Percentiles rank a stretch among this genome's conserved stretches.
phyloP scores from a whole-genome alignment of 2,888 invertebrate species.

The Lapara coniferarum region DNA sequence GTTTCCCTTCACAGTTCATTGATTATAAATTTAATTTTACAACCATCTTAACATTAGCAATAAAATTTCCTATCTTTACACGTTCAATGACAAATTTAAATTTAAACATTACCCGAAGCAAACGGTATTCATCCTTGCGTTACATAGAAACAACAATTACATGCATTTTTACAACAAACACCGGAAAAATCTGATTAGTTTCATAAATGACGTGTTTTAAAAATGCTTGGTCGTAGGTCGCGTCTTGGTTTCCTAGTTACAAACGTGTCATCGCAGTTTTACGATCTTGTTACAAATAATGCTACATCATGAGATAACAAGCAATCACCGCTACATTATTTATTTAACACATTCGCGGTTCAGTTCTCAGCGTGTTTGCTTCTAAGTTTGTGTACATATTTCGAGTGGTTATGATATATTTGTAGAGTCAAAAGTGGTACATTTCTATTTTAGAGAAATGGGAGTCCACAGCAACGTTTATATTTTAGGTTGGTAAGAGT shows the following conservation, averaged over 20 bases:
- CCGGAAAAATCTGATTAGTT: conserved; percentile 13
- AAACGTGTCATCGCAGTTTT: conserved; percentile 2
- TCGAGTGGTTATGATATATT: conserved; percentile 6
- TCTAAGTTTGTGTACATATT: not conserved
- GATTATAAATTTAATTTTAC: too few relatives aligned
- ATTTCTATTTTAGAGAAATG: not conserved
- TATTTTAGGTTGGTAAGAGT: not conserved
- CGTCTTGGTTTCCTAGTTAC: conserved; percentile 15
- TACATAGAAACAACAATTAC: conserved; percentile 8
- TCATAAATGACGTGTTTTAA: conserved; percentile 12
- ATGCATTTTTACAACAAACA: conserved; percentile 6
- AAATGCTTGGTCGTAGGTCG: conserved; percentile 20
- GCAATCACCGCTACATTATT: conserved; percentile 12
- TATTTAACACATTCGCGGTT: not conserved
- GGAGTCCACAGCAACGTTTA: not conserved
- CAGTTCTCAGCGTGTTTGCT: not conserved
- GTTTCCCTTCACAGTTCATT: too few relatives aligned
- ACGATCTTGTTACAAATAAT: not conserved
- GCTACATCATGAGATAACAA: not conserved
- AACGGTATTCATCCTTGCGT: conserved; percentile 6
- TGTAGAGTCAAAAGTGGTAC: not conserved
- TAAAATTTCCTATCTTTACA: too few relatives aligned
- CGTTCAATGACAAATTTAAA: too few relatives aligned
- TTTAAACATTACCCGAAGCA: not conserved
- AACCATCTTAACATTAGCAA: too few relatives aligned